Percentiles rank a stretch among this genome's conserved stretches.
Conservation (phyloP, 2,888 invertebrate species). For the Lithosia quadra region DNA sequence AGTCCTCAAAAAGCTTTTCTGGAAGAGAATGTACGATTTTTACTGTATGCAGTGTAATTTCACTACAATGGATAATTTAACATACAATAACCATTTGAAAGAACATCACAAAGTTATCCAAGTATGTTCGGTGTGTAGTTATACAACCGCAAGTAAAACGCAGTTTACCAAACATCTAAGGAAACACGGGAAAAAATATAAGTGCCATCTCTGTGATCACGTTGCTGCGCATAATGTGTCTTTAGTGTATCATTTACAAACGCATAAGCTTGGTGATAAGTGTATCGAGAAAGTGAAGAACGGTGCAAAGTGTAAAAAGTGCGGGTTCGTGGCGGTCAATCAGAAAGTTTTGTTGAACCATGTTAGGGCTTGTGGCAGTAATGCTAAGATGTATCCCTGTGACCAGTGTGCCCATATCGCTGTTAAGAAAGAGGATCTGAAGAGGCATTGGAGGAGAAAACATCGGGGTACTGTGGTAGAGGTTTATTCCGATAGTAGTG, state of each 20-base stretch:
- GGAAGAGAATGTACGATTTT: slow-evolving; percentile 55
- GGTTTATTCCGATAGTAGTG: slow-evolving; percentile 11
- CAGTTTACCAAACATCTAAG: slow-evolving; percentile 63
- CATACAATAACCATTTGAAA: slow-evolving; percentile 54
- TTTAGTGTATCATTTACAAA: slow-evolving; percentile 70
- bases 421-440: slow-evolving; percentile 58
- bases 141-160: slow-evolving; percentile 62
- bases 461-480: slow-evolving; percentile 36
- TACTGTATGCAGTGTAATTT: slow-evolving; percentile 67
- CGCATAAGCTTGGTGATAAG: slow-evolving; percentile 46
- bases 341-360: slow-evolving; percentile 28
- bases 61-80: slow-evolving; percentile 27
- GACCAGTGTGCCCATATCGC: slow-evolving; percentile 58
- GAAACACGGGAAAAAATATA: slow-evolving; percentile 69
- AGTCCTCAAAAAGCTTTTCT: slow-evolving; percentile 36
- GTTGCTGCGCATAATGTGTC: slow-evolving; percentile 73
- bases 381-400: slow-evolving; percentile 46
- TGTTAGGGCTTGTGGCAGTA: slow-evolving; percentile 15
- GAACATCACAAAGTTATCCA: slow-evolving; percentile 43
- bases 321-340: slow-evolving; percentile 22
- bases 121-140: slow-evolving; percentile 68
- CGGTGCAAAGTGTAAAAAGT: slow-evolving; percentile 35
- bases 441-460: slow-evolving; percentile 52
- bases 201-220: slow-evolving; percentile 71
- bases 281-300: slow-evolving; percentile 3